These are phyloP conservation scores for Cancer borealis DNA, from an alignment of 2,888 invertebrate genomes.

Conservation along the genomic window DNA sequence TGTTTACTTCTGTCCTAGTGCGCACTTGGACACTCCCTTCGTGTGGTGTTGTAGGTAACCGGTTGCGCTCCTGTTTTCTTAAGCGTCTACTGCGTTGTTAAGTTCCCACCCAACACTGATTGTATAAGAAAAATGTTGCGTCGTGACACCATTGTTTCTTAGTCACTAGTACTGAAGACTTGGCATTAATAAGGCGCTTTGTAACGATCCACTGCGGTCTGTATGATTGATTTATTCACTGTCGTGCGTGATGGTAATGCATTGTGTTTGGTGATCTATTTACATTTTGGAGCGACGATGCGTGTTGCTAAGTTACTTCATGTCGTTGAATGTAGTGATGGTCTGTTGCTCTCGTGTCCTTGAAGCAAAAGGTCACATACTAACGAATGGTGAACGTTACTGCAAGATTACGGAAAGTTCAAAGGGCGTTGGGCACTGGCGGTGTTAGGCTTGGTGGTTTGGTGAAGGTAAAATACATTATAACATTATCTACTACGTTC, in stretches of 20 bases:
- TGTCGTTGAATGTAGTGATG: conserved; percentile 8
- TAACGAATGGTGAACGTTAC: conserved; percentile 8
- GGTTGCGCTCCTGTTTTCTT: neutral
- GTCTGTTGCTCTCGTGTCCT: neutral
- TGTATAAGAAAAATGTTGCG: neutral
- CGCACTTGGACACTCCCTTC: neutral
- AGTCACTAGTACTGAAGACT: too few species aligned
- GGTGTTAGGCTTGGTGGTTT: neutral
- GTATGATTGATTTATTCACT: neutral
- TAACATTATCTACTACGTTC: neutral
- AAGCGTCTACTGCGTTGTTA: neutral
- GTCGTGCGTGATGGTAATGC: neutral
- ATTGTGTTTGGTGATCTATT: neutral
- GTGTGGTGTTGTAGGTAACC: neutral
- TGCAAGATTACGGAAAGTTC: neutral
- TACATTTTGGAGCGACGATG: neutral
- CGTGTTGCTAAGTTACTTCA: neutral
- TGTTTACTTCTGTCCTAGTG: neutral
- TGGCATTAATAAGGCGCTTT: too few species aligned
- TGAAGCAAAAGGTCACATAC: conserved; percentile 34
- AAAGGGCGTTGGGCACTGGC: conserved; percentile 7
- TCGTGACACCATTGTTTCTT: too few species aligned
- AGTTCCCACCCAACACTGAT: neutral
- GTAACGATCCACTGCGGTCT: neutral
- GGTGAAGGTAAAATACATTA: neutral